These are phyloP conservation scores for Nezara viridula DNA, from an alignment of 2,888 invertebrate genomes.

Conservation along the genomic window DNA sequence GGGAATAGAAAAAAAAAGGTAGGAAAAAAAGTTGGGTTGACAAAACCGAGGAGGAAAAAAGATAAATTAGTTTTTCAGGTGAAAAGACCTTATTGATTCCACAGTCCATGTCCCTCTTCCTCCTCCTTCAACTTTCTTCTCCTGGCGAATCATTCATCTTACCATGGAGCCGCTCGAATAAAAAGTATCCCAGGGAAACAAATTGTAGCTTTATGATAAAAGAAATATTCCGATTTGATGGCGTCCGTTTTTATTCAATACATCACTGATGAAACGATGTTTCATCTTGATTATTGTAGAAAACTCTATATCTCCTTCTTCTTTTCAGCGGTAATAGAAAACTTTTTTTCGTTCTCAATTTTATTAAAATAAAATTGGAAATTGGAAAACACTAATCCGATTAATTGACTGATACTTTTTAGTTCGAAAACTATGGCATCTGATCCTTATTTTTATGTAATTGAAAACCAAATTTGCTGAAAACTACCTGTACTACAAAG, in stretches of 20 bases:
- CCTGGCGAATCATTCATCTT: conserved; percentile 19
- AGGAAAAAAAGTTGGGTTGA: background rate
- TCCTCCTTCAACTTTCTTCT: conserved; percentile 29
- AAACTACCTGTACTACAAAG: too few relatives aligned
- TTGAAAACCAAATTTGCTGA: too few relatives aligned
- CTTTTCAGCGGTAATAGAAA: too few relatives aligned
- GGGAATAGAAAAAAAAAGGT: background rate
- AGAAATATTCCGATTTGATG: conserved; percentile 19
- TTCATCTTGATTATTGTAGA: background rate
- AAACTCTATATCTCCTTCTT: background rate
- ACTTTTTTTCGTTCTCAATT: background rate
- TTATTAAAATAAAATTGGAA: too few relatives aligned
- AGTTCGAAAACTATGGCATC: too few relatives aligned
- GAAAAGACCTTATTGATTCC: conserved; percentile 28
- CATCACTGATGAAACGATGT: background rate
- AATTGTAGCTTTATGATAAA: conserved; percentile 3
- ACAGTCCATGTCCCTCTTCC: background rate
- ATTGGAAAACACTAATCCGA: too few relatives aligned
- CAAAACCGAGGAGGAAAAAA: conserved; percentile 34
- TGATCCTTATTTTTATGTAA: too few relatives aligned
- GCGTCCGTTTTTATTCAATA: conserved; percentile 28
- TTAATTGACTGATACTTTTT: too few relatives aligned
- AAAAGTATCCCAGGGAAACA: conserved; percentile 19
- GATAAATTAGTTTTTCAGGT: conserved; percentile 49
- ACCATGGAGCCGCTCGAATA: background rate